Evolutionary conservation across 2,888 invertebrate genomes (phyloP), one percentile per base, ranked within the genome.

Genomic region (Alcis repandata): DNA sequence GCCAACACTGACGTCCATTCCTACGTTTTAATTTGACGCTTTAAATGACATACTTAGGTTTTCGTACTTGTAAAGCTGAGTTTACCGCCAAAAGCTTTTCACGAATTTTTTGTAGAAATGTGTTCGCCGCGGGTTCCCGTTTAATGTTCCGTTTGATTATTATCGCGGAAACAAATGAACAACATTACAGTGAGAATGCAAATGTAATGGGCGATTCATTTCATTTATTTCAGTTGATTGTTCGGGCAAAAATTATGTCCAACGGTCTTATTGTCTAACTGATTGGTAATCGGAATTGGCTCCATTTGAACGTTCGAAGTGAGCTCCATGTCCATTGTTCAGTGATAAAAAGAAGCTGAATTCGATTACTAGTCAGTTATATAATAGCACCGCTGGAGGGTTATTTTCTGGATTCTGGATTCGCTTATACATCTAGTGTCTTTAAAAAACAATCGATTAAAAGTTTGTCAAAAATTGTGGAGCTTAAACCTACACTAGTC

Each of bases 151-250:
- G 58, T 58, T 40, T 40, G 63, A 63, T 63, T 46, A 40, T 59
- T 59, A 70, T 69, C 71, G 54, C 61, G 43, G 17, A 48, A 63
- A 70, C 58, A 64, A 68, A 63, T 67, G 64, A 63, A 65, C 69
- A 56, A 59, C 63, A 67, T 67, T 67, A 67, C 60, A 61, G 67
- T 69, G 61, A 40, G 58, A 65, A 71, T 67, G 67, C 60, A 58
- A 59, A 69, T 69, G 60, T 65, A 27, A 69, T 19, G 53, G 60
- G 41, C 46, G 27, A n/a, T 51, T 43, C 52, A 15, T 63, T 67
- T 63, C 60, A 65, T 65, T 53, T 33, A 48, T 22, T 59, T 53
- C 48, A 7, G 22, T 22, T 53, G 19, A 51, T 62, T 62, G 56
- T 62, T 57, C 40, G 36, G 17, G 41, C 20, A 49, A 51, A 63